Evolutionary conservation across 2,113 vertebrate species (phyloP).

Genomic region (Maccullochella peelii): DNA sequence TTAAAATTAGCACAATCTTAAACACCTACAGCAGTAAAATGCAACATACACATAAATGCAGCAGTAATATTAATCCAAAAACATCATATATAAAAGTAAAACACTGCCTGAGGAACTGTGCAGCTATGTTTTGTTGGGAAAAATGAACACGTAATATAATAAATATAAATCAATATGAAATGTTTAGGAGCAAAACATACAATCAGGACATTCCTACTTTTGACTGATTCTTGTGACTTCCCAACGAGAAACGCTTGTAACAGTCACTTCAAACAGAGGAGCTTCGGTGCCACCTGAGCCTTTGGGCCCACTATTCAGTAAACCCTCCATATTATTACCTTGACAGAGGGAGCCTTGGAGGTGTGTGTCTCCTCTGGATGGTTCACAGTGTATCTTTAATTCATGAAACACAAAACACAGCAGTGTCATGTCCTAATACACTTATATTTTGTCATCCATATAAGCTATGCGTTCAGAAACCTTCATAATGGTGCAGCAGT

Average conservation of each 20-base stretch:
- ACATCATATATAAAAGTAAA: too few relatives aligned
- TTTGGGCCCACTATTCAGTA: not conserved
- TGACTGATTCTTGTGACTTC: not conserved
- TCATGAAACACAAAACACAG: constrained; percentile 17
- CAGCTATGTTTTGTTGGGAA: not conserved
- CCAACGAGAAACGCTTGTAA: not conserved
- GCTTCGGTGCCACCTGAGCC: not conserved
- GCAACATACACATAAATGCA: too few relatives aligned
- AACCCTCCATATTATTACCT: constrained; percentile 82
- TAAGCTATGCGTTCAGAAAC: not conserved
- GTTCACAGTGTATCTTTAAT: constrained; percentile 87
- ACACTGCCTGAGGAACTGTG: not conserved
- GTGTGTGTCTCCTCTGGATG: constrained; percentile 86
- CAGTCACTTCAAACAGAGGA: not conserved
- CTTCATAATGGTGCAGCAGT: too few relatives aligned
- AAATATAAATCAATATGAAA: not conserved
- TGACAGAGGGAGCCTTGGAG: constrained; percentile 78
- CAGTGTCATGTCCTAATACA: not conserved
- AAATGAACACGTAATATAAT: not conserved
- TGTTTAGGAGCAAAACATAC: not conserved
- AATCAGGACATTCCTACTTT: not conserved
- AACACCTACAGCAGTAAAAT: too few relatives aligned
- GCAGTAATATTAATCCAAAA: too few relatives aligned
- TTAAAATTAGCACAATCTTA: too few relatives aligned
- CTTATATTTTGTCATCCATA: too few relatives aligned